Base-by-base conservation (phyloP, 2,113 vertebrate species). In the Coturnix japonica region DNA sequence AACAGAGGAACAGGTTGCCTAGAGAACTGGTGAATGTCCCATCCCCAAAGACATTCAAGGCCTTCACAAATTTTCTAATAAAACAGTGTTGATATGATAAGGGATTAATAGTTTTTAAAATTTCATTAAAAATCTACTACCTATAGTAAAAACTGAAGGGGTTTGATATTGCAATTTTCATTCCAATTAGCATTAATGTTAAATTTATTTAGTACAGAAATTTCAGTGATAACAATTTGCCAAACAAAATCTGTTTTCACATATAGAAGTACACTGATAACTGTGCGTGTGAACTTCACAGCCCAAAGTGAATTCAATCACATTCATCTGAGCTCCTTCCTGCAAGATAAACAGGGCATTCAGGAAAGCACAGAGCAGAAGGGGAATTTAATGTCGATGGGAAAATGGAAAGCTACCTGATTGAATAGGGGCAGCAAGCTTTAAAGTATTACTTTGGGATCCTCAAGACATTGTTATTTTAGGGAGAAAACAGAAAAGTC, bases 211-310 rank as follows among this genome's bases (percentile, higher is more conserved):
- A 13, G 16, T 33, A 61, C 19, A 74, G 63, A 66, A 88, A 57
- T 1, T 54, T 19, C 19, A 46, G 37, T 13, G 56, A n/a, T 44
- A 80, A 30, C 11, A 56, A 74, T 59, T 25, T 93, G 33, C 51
- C 47, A 43, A 64, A 77, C 26, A 43, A 49, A 25, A 59, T 31
- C 39, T 53, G 13, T 17, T 53, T 13, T 81, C 21, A 60, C 22
- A 30, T 41, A 43, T 3, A 0, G 64, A 54, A 74, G 5, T 28
- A 66, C 37, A 77, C 23, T 37, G 31, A 57, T 13, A 76, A 44
- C 3, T 49, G 41, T 37, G 8, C 0, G 0, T 39, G 4, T 37
- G 64, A 46, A 4, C 4, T 63, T 88, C 64, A 84, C 51, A 85
- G 39, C 7, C 21, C 37, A 84, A 47, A 73, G 1, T 60, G 39